A percentile compares a stretch with the other conserved stretches of the same genome.
Evolutionary conservation across 1,140 invertebrate genomes (phyloP).

Genomic region (Luehdorfia chinensis): DNA sequence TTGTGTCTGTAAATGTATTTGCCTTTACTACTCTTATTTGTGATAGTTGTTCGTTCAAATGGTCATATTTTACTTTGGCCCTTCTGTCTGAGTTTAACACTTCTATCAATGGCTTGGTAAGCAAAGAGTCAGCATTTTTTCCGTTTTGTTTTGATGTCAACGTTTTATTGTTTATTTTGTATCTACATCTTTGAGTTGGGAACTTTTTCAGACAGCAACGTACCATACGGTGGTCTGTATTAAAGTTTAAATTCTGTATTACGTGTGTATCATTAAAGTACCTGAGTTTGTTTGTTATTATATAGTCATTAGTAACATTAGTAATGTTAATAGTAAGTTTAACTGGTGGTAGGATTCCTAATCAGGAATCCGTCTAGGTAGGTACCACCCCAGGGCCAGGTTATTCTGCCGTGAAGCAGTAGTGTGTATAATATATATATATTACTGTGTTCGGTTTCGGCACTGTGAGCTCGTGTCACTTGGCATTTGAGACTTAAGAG

Average conservation of each 20-base stretch:
- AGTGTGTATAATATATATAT: too few relatives aligned
- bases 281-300: constrained; percentile 17
- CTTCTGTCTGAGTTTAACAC: constrained; percentile 19
- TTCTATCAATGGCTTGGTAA: constrained; percentile 9
- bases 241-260: constrained; percentile 18
- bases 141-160: neutral
- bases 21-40: constrained; percentile 12
- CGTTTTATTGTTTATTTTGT: constrained; percentile 6
- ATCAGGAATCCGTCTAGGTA: too few relatives aligned
- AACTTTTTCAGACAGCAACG: constrained; percentile 14
- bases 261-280: constrained; percentile 13
- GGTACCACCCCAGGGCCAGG: too few relatives aligned
- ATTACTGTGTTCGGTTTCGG: too few relatives aligned
- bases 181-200: neutral
- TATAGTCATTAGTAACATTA: too few relatives aligned
- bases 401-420: too few relatives aligned
- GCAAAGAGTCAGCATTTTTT: neutral
- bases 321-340: too few relatives aligned
- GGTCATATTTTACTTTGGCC: constrained; percentile 15
- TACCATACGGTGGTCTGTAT: constrained; percentile 23
- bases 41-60: neutral
- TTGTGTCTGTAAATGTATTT: neutral
- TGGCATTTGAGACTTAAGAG: too few relatives aligned
- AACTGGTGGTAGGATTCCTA: too few relatives aligned
- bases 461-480: too few relatives aligned